Base-by-base conservation (phyloP, 2,797 vertebrate species). In the Rhodeus uyekii region DNA sequence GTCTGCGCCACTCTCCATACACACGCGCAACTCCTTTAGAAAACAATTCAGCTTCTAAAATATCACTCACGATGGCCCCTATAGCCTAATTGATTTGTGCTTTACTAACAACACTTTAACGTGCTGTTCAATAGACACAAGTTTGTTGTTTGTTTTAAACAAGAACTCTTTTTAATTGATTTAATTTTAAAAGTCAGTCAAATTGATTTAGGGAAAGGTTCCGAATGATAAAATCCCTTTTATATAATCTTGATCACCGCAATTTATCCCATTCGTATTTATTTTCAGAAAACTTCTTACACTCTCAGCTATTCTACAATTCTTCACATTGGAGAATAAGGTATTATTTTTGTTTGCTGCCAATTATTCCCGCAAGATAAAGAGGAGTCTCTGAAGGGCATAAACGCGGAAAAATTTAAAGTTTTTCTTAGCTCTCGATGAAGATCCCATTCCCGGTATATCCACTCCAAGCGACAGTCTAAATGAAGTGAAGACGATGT, bases 371-470 rank as follows among this genome's bases (percentile, higher is more conserved):
- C 91, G 92, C 71, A 95, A 87, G 83, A 93, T 94, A 87, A 95
- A 95, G 61, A 95, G 93, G 63, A 95, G 88, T 89, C 90, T 93
- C 86, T 93, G 89, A 24, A 95, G 90, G 80, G 93, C 93, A 89
- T 92, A 94, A 85, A 95, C 87, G 84, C 94, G 92, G 87, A 94
- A 95, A 89, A 94, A 95, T 68, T 88, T 69, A 85, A 93, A 95
- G 91, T 90, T 94, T 93, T 95, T 95, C 93, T 93, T 95, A 86
- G 85, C 90, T 87, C 85, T 87, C 42, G 90, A 90, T 92, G 83
- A 84, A 92, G 94, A 90, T 93, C 94, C 94, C 94, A 95, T 95
- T 93, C 92, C 94, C 93, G 89, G 92, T 91, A 90, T 81, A 91
- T 94, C 89, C 81, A 90, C 89, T 84, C 87, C 83, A 48, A 92